Evolutionary conservation across 1,140 invertebrate genomes (phyloP).

Genomic region (Euwallacea fornicatus): DNA sequence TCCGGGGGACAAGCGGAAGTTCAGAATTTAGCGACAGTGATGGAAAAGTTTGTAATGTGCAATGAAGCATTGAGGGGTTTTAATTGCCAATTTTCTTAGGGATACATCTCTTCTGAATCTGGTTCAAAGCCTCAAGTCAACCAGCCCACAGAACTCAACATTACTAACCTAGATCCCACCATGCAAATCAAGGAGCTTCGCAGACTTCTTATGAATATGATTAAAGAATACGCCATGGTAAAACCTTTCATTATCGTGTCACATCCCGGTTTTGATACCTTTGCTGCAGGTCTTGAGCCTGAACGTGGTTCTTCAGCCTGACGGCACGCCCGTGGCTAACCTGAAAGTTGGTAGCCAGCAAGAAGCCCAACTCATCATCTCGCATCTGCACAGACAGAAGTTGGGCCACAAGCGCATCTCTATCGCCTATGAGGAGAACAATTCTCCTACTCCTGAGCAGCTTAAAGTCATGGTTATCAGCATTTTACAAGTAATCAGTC

Average conservation of each 20-base stretch:
- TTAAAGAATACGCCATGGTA: conserved; percentile 72
- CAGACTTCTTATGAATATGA: conserved; percentile 65
- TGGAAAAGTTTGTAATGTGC: conserved; percentile 17
- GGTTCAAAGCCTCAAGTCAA: conserved; percentile 19
- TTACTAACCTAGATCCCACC: conserved; percentile 77
- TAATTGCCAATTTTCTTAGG: conserved; percentile 2
- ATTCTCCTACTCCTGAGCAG: conserved; percentile 65
- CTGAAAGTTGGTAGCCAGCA: conserved; percentile 64
- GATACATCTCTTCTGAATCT: conserved; percentile 1
- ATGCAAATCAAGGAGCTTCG: conserved; percentile 73
- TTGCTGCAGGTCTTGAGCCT: conserved; percentile 64
- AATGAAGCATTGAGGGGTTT: too few species aligned
- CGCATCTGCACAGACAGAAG: conserved; percentile 78
- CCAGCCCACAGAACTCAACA: conserved; percentile 65
- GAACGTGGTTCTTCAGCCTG: conserved; percentile 66
- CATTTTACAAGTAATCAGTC: conserved; percentile 58
- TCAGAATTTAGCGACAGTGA: conserved; percentile 43
- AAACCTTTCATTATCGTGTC: conserved; percentile 8
- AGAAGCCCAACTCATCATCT: conserved; percentile 81
- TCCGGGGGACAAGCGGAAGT: conserved; percentile 38
- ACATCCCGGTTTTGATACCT: too few species aligned
- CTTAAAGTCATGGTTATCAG: conserved; percentile 67
- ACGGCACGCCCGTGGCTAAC: conserved; percentile 68
- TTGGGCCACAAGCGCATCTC: conserved; percentile 81
- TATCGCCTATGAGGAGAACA: conserved; percentile 71